Evolutionary conservation across 92 coral and sea anemone genomes (phyloP), one percentile per base, ranked within the genome.

Genomic region (Epizoanthus illoricatus): DNA sequence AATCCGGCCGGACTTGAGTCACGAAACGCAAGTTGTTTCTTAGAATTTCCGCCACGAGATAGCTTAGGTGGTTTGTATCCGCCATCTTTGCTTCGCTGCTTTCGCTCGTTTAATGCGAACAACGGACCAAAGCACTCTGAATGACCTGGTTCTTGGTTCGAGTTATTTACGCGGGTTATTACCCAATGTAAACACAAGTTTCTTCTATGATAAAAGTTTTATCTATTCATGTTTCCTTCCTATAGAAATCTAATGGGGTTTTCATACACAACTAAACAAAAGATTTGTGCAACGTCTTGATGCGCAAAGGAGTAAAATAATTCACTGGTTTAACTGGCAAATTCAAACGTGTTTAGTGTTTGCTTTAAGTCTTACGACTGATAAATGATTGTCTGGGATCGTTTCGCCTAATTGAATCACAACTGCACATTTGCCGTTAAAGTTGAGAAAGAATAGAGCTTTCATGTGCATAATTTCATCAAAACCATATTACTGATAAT

Each of bases 221-320:
- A 90, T 92, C 97, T 88, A 61, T 88, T 79, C 78, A 71, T 85
- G 74, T 90, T 90, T 90, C 88, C 94, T 92, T 88, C 90, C 93
- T 90, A 80, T 88, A 84, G 89, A 88, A 89, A 88, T 90, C 91
- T 92, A 88, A 92, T 92, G 92, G 94, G 84, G 89, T 88, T 91
- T 84, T 84, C 92, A 90, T 85, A 84, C 90, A 89, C 85, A 83
- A 75, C 80, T 83, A 91, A 89, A 90, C 94, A 92, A 92, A 91
- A 73, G 92, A 76, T 65, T 86, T 70, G 87, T 80, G 89, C 80
- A 88, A 83, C 80, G 94, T 90, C 94, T 88, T 21, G 18, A 60
- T 39, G 81, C 67, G 75, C 88, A 83, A 91, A 91, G 90, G 79
- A 69, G 88, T 49, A 12, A 33, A 56, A 87, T 90, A 72, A 90